Base-by-base conservation (phyloP, 2,888 invertebrate genomes). In the Erebia palarica region DNA sequence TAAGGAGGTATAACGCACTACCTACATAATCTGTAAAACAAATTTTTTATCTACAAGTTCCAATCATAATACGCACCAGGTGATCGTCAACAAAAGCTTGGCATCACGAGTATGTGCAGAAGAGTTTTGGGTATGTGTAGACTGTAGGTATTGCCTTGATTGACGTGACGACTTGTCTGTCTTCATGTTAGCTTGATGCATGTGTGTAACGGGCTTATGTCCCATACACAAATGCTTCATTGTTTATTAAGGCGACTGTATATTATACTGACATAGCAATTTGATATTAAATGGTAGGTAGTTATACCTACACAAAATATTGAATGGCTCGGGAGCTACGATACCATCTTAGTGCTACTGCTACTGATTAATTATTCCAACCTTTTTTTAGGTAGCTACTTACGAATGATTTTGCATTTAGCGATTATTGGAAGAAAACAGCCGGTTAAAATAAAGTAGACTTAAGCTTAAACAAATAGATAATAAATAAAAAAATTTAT, bases 241-340 rank as follows among this genome's bases (percentile, higher is more conserved):
- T 79, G 78, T 79, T 78, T 72, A 75, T 82, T 81, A 78, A 79
- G 79, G 80, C 82, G 86, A 85, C 80, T 79, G 80, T 79, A n/a
- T n/a, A n/a, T n/a, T n/a, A n/a, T n/a, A n/a, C n/a, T n/a, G n/a
- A n/a, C 85, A 79, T 85, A 82, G 82, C 82, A 68, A 73, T 75
- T 68, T 82, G 70, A 58, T 71, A 75, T 75, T 73, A 69, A 74
- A 74, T 69, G 67, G 71, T 69, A 70, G 21, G 21, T 69, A 70
- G 21, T 1, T 5, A 14, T 13, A 16, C 9, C 9, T 71, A 67
- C 64, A 73, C 73, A 75, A 75, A 73, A 75, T 73, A 73, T 75
- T 73, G 72, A 75, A 75, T 73, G 73, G 61, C 71, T 71, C 67
- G 59, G 68, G 61, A 70, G 58, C 67, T 49, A 69, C 57, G 71